Evolutionary conservation across 2,113 vertebrate genomes (phyloP), one percentile per base, ranked within the genome.

Genomic region (Lathamus discolor): DNA sequence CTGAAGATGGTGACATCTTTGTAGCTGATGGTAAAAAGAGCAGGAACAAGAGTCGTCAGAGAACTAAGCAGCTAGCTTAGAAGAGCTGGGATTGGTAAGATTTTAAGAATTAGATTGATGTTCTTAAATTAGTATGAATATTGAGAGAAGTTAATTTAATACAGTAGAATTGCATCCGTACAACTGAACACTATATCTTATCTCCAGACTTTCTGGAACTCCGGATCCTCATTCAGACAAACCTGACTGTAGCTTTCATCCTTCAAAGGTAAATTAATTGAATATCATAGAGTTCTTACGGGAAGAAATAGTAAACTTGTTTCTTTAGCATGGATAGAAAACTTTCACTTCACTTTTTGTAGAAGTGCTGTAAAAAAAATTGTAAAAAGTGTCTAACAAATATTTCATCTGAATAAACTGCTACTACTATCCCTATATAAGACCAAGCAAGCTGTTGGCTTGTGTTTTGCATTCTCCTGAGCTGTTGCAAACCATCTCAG

Each of bases 201-300:
- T 94, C 92, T 96, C 86, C 73, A 96, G 95, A 92, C 90, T 94
- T 92, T 90, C 92, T 94, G 90, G 86, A 90, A 84, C 80, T 95
- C 73, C 8, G 13, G 52, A 70, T 86, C 62, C 39, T 88, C 55
- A 54, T 75, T 83, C 72, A 89, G 72, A 52, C 64, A 84, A 92
- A 82, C 52, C 28, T 25, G 22, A 74, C 79, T 63, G 44, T 43
- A 2, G 3, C 52, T 82, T 92, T 90, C 79, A 90, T 88, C 75
- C 46, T 86, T 96, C 75, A 93, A 92, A 93, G 35, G 35, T 75
- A 75, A 89, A 74, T 87, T 52, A 93, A 96, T 92, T 88, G 46
- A 94, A 86, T 90, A 39, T 4, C 18, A 29, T 16, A 78, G 33
- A 62, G 70, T 63, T 85, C 74, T 92, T 94, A 85, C 6, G 6